phyloP scores from a whole-genome alignment of 2,797 vertebrate genomes.

The Sebastes hubbsi region DNA sequence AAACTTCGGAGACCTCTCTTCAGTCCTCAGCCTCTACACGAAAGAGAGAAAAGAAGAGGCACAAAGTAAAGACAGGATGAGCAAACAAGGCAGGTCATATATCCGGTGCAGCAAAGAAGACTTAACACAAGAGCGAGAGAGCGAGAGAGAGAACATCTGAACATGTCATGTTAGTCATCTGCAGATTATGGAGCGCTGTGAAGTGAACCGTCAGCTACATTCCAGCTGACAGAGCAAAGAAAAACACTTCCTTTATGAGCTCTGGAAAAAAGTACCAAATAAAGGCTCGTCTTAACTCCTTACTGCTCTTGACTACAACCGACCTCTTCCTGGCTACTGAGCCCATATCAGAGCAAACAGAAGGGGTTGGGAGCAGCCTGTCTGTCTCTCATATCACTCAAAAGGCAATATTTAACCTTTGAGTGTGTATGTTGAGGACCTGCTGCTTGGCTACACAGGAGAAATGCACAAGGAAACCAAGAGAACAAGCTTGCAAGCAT shows the following conservation, averaged over 20 bases:
- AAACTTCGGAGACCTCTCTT: slow-evolving; percentile 77
- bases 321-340: slow-evolving; percentile 20
- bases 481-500: neutral
- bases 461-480: slow-evolving; percentile 9
- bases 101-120: neutral
- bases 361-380: slow-evolving; percentile 21
- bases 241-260: slow-evolving; percentile 44
- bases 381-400: slow-evolving; percentile 37
- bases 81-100: slow-evolving; percentile 34
- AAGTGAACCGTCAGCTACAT: slow-evolving; percentile 42
- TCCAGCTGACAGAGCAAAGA: slow-evolving; percentile 43
- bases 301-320: slow-evolving; percentile 6
- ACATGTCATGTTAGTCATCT: slow-evolving; percentile 28
- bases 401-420: slow-evolving; percentile 69
- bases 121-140: neutral
- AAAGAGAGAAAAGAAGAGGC: neutral
- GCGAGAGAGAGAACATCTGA: neutral
- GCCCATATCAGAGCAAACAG: slow-evolving; percentile 48
- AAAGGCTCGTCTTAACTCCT: slow-evolving; percentile 36
- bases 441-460: slow-evolving; percentile 34
- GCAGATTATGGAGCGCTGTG: slow-evolving; percentile 20
- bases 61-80: slow-evolving; percentile 45
- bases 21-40: slow-evolving; percentile 81
- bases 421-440: slow-evolving; percentile 18
- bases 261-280: slow-evolving; percentile 49